These are phyloP conservation scores for Drosophila bocki DNA, from an alignment of 1,140 invertebrate species.

Conservation along the genomic window DNA sequence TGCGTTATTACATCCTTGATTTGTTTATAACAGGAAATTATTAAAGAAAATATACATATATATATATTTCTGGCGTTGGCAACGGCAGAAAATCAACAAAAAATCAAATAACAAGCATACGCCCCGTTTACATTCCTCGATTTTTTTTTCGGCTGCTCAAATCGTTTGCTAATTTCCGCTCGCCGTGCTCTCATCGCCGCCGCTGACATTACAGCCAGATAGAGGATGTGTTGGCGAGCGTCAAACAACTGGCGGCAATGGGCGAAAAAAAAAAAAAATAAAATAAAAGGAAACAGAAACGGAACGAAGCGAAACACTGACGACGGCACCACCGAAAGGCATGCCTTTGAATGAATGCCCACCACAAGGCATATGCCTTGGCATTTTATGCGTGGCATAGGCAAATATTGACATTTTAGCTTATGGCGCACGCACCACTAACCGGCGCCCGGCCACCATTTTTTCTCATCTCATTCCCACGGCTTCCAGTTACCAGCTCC, in stretches of 20 bases:
- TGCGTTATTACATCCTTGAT: conserved; percentile 83
- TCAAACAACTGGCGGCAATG: conserved; percentile 48
- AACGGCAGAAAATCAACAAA: conserved; percentile 45
- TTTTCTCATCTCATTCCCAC: conserved; percentile 16
- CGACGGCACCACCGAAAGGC: conserved; percentile 16
- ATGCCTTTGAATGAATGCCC: conserved; percentile 70
- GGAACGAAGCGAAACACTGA: conserved; percentile 17
- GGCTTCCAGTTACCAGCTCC: not conserved
- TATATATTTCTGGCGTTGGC: conserved; percentile 22
- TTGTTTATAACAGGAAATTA: conserved; percentile 83
- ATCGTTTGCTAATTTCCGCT: conserved; percentile 82
- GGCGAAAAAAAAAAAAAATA: conserved; percentile 30
- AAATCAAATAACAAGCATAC: conserved; percentile 75
- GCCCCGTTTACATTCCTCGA: conserved; percentile 35
- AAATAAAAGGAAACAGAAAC: not conserved
- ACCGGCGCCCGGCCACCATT: conserved; percentile 46
- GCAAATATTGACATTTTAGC: conserved; percentile 80
- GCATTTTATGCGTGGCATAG: conserved; percentile 74
- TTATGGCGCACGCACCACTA: conserved; percentile 78
- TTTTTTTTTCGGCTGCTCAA: conserved; percentile 41
- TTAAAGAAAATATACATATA: conserved; percentile 62
- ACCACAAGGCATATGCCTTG: conserved; percentile 70
- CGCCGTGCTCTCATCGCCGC: conserved; percentile 51
- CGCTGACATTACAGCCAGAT: conserved; percentile 42
- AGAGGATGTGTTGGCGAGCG: conserved; percentile 37